Evolutionary conservation across 2,888 invertebrate species (phyloP).

Genomic region (Athetis lepigone): DNA sequence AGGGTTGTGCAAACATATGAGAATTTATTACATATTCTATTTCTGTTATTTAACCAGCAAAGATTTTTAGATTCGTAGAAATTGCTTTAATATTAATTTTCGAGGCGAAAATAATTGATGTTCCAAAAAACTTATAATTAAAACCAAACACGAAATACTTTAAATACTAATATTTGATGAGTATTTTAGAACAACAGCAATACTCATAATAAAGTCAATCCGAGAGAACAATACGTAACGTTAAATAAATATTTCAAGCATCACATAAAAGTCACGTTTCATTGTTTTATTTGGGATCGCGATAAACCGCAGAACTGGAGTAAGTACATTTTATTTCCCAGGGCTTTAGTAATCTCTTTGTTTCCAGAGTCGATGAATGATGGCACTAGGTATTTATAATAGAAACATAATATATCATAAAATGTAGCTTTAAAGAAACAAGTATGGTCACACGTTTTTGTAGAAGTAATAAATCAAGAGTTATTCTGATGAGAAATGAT

Average conservation of each 20-base stretch:
- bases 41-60: conserved; percentile 14
- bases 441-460: conserved; percentile 1
- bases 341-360: conserved; percentile 33
- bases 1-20: conserved; percentile 2
- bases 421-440: neutral
- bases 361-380: conserved; percentile 13
- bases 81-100: neutral
- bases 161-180: neutral
- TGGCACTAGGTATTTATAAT: neutral
- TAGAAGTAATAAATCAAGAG: neutral
- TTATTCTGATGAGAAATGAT: neutral
- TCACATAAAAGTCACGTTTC: conserved; percentile 54
- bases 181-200: neutral
- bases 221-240: conserved; percentile 2
- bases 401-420: neutral
- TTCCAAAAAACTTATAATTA: too few relatives aligned
- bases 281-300: conserved; percentile 41
- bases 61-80: neutral
- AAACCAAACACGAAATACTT: neutral
- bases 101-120: neutral
- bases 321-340: conserved; percentile 37
- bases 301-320: conserved; percentile 37
- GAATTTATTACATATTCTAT: conserved; percentile 25
- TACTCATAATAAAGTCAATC: conserved; percentile 12
- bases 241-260: conserved; percentile 30